Conservation (phyloP, 2,888 invertebrate species). For the Hirtodrosophila cameraria region DNA sequence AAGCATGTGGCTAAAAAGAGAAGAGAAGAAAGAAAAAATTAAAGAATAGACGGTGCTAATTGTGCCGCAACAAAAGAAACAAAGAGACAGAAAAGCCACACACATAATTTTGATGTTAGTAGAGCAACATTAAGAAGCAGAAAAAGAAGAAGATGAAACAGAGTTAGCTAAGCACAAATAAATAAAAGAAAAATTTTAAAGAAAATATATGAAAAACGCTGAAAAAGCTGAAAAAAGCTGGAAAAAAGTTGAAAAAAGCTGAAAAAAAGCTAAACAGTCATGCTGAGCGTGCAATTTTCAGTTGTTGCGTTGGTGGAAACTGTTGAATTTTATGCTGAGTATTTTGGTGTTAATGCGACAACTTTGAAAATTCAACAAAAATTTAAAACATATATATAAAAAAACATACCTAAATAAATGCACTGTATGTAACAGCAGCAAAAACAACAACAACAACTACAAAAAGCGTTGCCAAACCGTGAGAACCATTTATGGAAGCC, state of each 20-base stretch:
- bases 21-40: conserved; percentile 1
- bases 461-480: conserved; percentile 63
- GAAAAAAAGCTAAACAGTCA: conserved; percentile 16
- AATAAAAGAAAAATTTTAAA: conserved; percentile 27
- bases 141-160: conserved; percentile 12
- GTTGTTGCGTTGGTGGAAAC: conserved; percentile 45
- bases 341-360: conserved; percentile 47
- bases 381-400: conserved; percentile 11
- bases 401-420: conserved; percentile 44
- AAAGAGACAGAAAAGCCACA: conserved; percentile 18
- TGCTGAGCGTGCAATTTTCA: conserved; percentile 46
- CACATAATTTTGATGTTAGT: conserved; percentile 55
- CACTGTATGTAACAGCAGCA: conserved; percentile 31
- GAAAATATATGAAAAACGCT: not conserved
- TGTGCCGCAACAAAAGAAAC: conserved; percentile 63
- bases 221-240: not conserved
- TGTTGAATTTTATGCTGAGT: conserved; percentile 11
- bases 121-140: conserved; percentile 39
- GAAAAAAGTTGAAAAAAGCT: not conserved
- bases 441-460: conserved; percentile 11
- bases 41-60: conserved; percentile 65
- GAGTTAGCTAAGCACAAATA: conserved; percentile 31
- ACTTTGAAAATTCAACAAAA: conserved; percentile 54
- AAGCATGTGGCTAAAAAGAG: conserved; percentile 32
- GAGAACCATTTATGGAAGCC: conserved; percentile 73